Evolutionary conservation across 2,113 vertebrate species (phyloP).

Genomic region (Catharus minimus): DNA sequence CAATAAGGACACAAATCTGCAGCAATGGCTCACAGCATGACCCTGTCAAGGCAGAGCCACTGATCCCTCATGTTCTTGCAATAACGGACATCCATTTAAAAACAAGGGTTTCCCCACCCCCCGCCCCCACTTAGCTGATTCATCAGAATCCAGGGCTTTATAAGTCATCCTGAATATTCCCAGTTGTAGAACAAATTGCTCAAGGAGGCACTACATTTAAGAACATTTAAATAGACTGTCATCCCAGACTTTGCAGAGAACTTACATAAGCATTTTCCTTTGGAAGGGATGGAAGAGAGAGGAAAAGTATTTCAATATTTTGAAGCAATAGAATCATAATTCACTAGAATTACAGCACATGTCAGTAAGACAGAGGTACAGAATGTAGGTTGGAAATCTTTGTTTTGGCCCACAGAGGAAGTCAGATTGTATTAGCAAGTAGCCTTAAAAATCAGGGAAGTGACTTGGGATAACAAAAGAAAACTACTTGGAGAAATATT

Average conservation of each 20-base stretch:
- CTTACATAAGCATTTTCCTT: background rate
- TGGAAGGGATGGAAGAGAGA: background rate
- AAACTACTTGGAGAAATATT: background rate
- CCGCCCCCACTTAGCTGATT: background rate
- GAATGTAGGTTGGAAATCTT: background rate
- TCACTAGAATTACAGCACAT: background rate
- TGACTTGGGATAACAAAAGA: background rate
- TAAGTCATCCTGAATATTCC: background rate
- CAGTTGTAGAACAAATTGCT: background rate
- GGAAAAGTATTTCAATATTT: background rate
- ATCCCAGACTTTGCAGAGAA: background rate
- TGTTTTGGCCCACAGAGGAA: background rate
- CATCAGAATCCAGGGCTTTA: background rate
- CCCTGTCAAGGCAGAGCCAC: background rate
- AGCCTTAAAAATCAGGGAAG: background rate
- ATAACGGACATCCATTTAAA: background rate
- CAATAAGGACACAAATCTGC: background rate
- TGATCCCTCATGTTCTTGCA: background rate
- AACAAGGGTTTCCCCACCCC: rapidly evolving
- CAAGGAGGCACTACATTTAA: background rate
- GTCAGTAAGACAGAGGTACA: background rate
- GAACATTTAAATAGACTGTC: background rate
- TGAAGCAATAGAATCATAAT: background rate
- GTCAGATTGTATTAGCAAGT: rapidly evolving
- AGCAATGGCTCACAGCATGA: background rate